Percentiles rank a stretch among this genome's conserved stretches.
Conservation (phyloP, 2,888 invertebrate species). For the Drosophila quinaria region DNA sequence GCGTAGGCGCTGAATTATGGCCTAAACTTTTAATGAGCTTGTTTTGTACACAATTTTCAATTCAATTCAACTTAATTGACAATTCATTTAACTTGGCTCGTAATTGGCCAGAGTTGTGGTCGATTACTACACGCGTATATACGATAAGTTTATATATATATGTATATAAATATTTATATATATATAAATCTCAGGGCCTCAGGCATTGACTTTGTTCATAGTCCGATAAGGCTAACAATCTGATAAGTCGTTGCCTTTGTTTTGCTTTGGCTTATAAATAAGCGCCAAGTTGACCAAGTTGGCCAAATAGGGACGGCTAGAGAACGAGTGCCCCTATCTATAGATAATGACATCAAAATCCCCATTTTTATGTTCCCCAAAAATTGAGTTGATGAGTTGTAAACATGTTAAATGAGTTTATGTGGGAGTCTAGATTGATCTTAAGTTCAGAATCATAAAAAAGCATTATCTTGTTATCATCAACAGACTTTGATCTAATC, state of each 20-base stretch:
- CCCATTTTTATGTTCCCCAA: neutral
- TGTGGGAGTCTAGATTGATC: constrained; percentile 6
- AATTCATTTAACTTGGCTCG: constrained; percentile 47
- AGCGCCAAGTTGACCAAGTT: constrained; percentile 15
- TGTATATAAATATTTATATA: neutral
- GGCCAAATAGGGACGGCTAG: neutral
- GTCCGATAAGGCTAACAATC: constrained; percentile 52
- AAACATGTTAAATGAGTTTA: constrained; percentile 29
- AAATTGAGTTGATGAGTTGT: constrained; percentile 26
- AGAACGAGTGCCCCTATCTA: constrained; percentile 23
- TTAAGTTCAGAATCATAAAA: constrained; percentile 2
- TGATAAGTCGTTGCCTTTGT: constrained; percentile 42
- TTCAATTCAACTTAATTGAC: constrained; percentile 39
- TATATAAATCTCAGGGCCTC: constrained; percentile 48
- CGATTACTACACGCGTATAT: neutral
- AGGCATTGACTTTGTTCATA: constrained; percentile 62
- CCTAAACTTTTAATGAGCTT: constrained; percentile 62
- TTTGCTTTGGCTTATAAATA: constrained; percentile 39
- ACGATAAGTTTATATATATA: neutral
- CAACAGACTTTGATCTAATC: constrained; percentile 31
- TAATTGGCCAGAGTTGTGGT: constrained; percentile 37
- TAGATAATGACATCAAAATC: constrained; percentile 25
- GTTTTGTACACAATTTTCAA: constrained; percentile 39
- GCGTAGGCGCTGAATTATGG: constrained; percentile 63
- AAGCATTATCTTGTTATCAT: neutral